A percentile compares a stretch with the other conserved stretches of the same genome.
phyloP scores from a whole-genome alignment of 2,888 invertebrate species.

The Eupeodes latifasciatus region DNA sequence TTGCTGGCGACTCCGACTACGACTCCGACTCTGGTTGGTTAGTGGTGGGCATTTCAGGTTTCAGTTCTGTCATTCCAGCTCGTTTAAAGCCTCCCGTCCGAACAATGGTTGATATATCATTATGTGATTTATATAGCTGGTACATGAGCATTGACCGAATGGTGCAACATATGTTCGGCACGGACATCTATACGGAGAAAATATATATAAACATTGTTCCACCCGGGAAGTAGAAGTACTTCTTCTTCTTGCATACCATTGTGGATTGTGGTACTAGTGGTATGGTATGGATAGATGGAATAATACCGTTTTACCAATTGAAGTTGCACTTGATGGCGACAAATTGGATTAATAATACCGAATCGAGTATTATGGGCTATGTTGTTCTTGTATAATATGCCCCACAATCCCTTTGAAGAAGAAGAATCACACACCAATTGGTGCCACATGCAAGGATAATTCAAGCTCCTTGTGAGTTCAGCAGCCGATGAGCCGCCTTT shows the following conservation, averaged over 20 bases:
- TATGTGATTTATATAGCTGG: conserved; percentile 67
- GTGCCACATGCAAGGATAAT: conserved; percentile 53
- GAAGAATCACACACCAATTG: conserved; percentile 19
- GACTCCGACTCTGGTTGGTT: neutral
- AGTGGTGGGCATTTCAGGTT: conserved; percentile 47
- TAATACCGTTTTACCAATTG: conserved; percentile 48
- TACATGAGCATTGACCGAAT: conserved; percentile 64
- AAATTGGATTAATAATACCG: conserved; percentile 72
- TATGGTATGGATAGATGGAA: conserved; percentile 12
- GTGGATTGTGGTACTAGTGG: conserved; percentile 23
- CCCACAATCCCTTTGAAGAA: conserved; percentile 45
- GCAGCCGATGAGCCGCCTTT: conserved; percentile 48
- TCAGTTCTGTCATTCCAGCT: conserved; percentile 29
- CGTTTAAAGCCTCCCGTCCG: conserved; percentile 49
- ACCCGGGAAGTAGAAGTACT: conserved; percentile 14
- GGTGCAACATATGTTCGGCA: conserved; percentile 56
- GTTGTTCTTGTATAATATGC: conserved; percentile 3
- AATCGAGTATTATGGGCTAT: conserved; percentile 11
- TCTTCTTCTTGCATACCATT: conserved; percentile 8
- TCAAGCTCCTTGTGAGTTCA: conserved; percentile 62
- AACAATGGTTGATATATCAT: conserved; percentile 73
- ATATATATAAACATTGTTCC: conserved; percentile 3
- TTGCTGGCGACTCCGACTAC: conserved; percentile 4
- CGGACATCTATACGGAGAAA: neutral
- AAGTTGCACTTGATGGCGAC: conserved; percentile 71